phyloP scores from a whole-genome alignment of 1,140 invertebrate species.

The Diachasma alloeum region DNA sequence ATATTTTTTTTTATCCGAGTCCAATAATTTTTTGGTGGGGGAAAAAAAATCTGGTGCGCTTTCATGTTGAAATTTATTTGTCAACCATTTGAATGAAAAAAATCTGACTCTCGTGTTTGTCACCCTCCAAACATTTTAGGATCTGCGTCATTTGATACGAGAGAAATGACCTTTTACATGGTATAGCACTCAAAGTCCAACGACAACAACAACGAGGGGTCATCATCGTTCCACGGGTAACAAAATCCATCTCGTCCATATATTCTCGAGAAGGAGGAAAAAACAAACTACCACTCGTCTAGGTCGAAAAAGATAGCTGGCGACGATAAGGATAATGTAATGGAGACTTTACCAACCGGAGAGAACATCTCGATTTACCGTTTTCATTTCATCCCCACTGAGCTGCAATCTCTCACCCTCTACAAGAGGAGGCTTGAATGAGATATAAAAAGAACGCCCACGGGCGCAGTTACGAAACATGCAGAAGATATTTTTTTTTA shows the following conservation, averaged over 20 bases:
- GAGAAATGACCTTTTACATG: not conserved
- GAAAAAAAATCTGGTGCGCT: not conserved
- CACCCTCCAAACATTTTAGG: not conserved
- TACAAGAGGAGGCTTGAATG: not conserved
- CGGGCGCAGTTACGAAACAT: not conserved
- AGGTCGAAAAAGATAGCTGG: not conserved
- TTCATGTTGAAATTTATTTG: not conserved
- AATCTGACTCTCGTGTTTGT: not conserved
- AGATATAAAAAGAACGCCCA: too few relatives aligned
- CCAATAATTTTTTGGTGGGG: too few relatives aligned
- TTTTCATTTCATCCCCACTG: slow-evolving; percentile 3
- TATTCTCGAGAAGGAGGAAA: not conserved
- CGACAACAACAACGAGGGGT: not conserved
- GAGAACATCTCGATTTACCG: slow-evolving; percentile 14
- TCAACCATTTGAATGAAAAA: not conserved
- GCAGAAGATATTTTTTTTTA: not conserved
- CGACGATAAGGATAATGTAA: slow-evolving; percentile 1
- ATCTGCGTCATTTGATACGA: not conserved
- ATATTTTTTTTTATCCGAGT: too few relatives aligned
- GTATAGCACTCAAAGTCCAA: not conserved
- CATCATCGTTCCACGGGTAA: not conserved
- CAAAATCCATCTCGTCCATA: not conserved
- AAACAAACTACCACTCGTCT: not conserved
- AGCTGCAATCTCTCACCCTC: not conserved
- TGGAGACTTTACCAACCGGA: not conserved